phyloP scores from a whole-genome alignment of 1,140 invertebrate species.

The Epicauta chinensis region DNA sequence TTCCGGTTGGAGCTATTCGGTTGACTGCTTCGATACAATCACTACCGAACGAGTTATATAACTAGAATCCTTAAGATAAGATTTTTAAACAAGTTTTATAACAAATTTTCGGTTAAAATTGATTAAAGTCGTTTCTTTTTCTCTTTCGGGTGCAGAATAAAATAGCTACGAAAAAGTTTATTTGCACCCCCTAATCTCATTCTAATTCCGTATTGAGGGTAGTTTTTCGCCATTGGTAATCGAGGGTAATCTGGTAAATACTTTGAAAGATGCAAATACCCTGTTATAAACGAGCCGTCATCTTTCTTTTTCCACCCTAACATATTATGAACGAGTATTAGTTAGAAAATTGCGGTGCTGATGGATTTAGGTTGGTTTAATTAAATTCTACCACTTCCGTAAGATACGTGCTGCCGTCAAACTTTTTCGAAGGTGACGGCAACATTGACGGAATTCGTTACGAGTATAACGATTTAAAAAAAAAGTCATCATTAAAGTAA shows the following conservation, averaged over 20 bases:
- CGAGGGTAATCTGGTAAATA: constrained; percentile 19
- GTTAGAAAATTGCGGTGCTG: constrained; percentile 29
- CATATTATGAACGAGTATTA: constrained; percentile 29
- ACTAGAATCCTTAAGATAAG: no score
- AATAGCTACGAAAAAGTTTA: no score
- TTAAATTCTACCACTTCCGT: constrained; percentile 29
- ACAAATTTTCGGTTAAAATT: no score
- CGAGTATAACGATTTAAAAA: constrained; percentile 10
- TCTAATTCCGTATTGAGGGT: no score
- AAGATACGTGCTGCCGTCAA: constrained; percentile 7
- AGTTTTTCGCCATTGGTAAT: no score
- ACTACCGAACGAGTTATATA: background rate
- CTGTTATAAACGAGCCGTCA: constrained; percentile 26
- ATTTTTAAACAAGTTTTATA: no score
- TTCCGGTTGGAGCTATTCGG: constrained; percentile 18
- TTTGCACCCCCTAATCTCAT: no score
- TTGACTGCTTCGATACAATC: constrained; percentile 16
- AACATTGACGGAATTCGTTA: constrained; percentile 21
- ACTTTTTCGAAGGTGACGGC: constrained; percentile 21
- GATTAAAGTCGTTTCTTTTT: no score
- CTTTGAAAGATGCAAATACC: constrained; percentile 27
- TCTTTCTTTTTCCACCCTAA: constrained; percentile 21
- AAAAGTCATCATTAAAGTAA: no score
- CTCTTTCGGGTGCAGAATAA: no score
- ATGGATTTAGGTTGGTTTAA: constrained; percentile 29